Percentiles rank a stretch among this genome's conserved stretches.
phyloP scores from a whole-genome alignment of 2,888 invertebrate genomes.

The Rhorus exstirpatorius region DNA sequence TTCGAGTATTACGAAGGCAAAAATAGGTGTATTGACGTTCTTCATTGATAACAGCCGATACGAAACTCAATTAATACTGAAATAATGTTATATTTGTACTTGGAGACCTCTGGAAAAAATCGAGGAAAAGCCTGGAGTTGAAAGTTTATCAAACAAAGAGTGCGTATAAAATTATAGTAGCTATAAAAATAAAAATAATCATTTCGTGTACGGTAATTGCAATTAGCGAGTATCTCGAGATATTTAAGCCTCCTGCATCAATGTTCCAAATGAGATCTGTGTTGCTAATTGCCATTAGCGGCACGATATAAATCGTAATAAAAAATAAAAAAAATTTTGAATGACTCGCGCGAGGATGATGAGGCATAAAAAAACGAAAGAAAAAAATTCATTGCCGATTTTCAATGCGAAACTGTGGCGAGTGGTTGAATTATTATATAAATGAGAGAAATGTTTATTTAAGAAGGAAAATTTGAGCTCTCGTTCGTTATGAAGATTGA shows the following conservation, averaged over 20 bases:
- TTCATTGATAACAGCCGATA: no score
- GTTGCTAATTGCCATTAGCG: conserved; percentile 63
- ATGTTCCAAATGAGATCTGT: conserved; percentile 18
- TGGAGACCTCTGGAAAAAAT: no score
- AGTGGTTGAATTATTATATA: conserved; percentile 40
- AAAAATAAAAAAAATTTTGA: conserved; percentile 13
- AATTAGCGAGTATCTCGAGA: conserved; percentile 36
- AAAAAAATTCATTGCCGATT: neutral
- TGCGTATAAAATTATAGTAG: no score
- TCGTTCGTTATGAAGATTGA: conserved; percentile 25
- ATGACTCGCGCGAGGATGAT: neutral
- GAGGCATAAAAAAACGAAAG: neutral
- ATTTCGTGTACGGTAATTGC: conserved; percentile 43
- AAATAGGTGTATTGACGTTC: no score
- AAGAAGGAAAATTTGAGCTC: conserved; percentile 20
- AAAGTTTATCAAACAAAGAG: neutral
- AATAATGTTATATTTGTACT: no score
- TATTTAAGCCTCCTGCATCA: neutral
- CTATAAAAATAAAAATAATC: conserved; percentile 2
- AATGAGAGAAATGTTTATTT: conserved; percentile 44
- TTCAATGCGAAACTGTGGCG: neutral
- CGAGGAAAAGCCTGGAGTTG: neutral
- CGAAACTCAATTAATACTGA: no score
- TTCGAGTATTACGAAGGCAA: no score
- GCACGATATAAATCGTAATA: neutral